Evolutionary conservation across 2,888 invertebrate genomes (phyloP).

Genomic region (Apamea epomidion): DNA sequence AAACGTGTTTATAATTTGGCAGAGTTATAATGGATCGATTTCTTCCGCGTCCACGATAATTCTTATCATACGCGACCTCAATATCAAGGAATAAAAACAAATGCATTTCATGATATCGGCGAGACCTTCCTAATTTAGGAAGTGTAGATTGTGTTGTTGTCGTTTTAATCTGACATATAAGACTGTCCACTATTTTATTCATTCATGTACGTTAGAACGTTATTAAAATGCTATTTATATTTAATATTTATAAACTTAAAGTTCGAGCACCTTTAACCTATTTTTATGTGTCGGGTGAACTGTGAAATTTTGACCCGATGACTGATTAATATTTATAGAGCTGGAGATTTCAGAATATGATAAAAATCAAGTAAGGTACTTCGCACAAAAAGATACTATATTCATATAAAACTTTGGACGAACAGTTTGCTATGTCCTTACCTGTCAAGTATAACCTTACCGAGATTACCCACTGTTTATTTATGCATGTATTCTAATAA

Average conservation of each 20-base stretch:
- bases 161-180: conserved; percentile 26
- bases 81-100: conserved; percentile 74
- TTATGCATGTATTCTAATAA: conserved; percentile 38
- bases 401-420: conserved; percentile 21
- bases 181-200: conserved; percentile 23
- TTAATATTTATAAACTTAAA: conserved; percentile 35
- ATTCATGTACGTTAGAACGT: neutral
- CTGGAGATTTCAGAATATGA: conserved; percentile 26
- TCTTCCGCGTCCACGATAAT: conserved; percentile 84
- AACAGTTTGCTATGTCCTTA: conserved; percentile 53
- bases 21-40: conserved; percentile 76
- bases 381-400: conserved; percentile 11
- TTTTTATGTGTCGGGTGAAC: conserved; percentile 39
- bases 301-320: conserved; percentile 31
- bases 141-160: conserved; percentile 58
- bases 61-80: conserved; percentile 83
- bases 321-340: conserved; percentile 24
- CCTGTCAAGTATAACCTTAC: conserved; percentile 60
- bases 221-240: conserved; percentile 18
- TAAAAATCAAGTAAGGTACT: neutral
- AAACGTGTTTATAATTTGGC: conserved; percentile 77
- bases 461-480: conserved; percentile 43
- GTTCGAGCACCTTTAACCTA: conserved; percentile 57
- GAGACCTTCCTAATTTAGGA: conserved; percentile 77
- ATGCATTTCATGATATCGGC: conserved; percentile 80